Base-by-base conservation (phyloP, 2,888 invertebrate species). In the Blomia tropicalis region DNA sequence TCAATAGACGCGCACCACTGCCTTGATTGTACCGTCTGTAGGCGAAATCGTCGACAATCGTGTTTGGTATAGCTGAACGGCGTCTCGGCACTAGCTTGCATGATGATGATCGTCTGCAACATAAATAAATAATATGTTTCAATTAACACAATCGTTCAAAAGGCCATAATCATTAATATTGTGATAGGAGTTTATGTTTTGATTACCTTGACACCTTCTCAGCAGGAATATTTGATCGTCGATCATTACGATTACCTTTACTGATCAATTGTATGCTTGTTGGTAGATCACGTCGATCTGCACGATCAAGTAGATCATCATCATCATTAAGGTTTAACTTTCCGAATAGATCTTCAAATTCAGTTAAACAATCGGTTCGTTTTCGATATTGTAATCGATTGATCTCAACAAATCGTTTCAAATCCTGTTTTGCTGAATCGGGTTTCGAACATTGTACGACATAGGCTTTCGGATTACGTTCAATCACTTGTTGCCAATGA, bases 21-120 rank as follows among this genome's bases (percentile, higher is more conserved):
- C 58, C 32, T 36, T 62, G 53, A 36, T 62, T 43, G 32, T 58
- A 62, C 31, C 65, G 66, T 30, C 67, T 51, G 36, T 63, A 51
- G 60, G 86, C 86, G 84, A 87, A 85, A 71, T 87, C 87, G 71
- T 87, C 87, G 67, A 79, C 79, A 66, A 82, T 75, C 69, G 81
- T 79, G 71, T 85, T 83, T 4, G 82, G 80, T 63, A 81, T 76
- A 25, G 79, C 75, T 4, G 77, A 73, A 59, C 75, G 67, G 25
- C 73, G 67, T 5, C 67, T 31, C 1, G 71, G 70, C 2, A 73
- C 73, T 1, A 73, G 71, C 4, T 71, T n/a, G n/a, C n/a, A n/a
- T 66, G 5, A 19, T 41, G 14, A n/a, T 41, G 14, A 19, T 41
- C 19, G 41, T 2, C 2, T 14, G 5, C 41, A n/a, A n/a, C n/a